A percentile compares a stretch with the other conserved stretches of the same genome.
Conservation (phyloP, 1,140 invertebrate species). For the Trichonephila inaurata region DNA sequence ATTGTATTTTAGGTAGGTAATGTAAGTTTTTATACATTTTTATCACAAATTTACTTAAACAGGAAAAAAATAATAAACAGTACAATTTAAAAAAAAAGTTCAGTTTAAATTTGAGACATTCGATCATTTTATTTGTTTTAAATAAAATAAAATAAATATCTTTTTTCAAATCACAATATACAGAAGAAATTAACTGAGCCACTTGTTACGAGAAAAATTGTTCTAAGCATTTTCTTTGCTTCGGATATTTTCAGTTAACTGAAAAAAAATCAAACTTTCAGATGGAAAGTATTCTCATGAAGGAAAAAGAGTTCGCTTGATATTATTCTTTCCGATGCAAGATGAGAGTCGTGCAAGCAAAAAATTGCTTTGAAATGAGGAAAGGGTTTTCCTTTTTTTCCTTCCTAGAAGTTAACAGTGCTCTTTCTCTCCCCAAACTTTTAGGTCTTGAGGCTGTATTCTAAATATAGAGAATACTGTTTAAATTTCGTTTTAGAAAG, state of each 20-base stretch:
- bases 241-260: background rate
- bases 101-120: too few relatives aligned
- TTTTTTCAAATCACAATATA: too few relatives aligned
- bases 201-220: background rate
- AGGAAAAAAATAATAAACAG: too few relatives aligned
- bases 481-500: background rate
- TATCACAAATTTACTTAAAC: too few relatives aligned
- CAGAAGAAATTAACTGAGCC: background rate
- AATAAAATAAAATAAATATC: too few relatives aligned
- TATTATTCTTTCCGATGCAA: conserved; percentile 13
- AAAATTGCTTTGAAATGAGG: conserved; percentile 34
- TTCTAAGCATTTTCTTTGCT: background rate
- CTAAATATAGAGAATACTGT: conserved; percentile 17
- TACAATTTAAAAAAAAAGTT: too few relatives aligned
- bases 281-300: background rate
- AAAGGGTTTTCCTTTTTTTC: background rate
- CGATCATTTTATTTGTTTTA: too few relatives aligned
- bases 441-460: background rate
- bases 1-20: too few relatives aligned
- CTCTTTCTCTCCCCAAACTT: background rate
- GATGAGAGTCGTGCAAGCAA: background rate
- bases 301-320: background rate
- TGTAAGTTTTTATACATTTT: too few relatives aligned
- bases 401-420: background rate
- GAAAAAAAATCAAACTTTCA: background rate